Evolutionary conservation across 1,140 invertebrate species (phyloP).

Genomic region (Palaemon carinicauda): DNA sequence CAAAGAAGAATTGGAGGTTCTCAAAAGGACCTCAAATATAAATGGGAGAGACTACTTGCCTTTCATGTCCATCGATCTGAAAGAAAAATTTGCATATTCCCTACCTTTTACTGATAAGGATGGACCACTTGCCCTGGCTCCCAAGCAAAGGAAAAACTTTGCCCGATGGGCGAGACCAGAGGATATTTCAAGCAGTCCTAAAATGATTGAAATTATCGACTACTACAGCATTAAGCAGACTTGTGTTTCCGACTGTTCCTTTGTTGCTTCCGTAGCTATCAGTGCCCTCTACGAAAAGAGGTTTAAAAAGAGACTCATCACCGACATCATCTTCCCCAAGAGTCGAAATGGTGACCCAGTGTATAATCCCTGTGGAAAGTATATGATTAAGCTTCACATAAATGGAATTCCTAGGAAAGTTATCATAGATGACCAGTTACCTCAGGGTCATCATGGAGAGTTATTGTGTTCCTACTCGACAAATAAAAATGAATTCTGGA

Average conservation of each 20-base stretch:
- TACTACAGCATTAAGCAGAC: constrained; percentile 95
- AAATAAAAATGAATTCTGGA: constrained; percentile 94
- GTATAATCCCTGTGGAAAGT: constrained; percentile 96
- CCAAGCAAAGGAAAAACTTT: constrained; percentile 85
- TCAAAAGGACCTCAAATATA: constrained; percentile 85
- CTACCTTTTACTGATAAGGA: constrained; percentile 72
- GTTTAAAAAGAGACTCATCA: constrained; percentile 88
- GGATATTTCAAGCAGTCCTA: constrained; percentile 85
- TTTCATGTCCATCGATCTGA: constrained; percentile 89
- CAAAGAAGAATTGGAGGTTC: constrained; percentile 85
- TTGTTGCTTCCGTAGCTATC: constrained; percentile 95
- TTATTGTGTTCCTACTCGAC: constrained; percentile 86
- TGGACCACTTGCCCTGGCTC: constrained; percentile 80
- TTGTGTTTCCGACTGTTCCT: constrained; percentile 95
- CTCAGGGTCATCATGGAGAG: constrained; percentile 80
- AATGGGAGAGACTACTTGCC: constrained; percentile 92
- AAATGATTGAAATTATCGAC: constrained; percentile 83
- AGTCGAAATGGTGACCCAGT: constrained; percentile 72
- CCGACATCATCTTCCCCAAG: constrained; percentile 94
- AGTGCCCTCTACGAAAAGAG: constrained; percentile 90
- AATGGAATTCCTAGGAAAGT: constrained; percentile 93
- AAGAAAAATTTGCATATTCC: constrained; percentile 76
- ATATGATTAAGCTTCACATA: constrained; percentile 94
- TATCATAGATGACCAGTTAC: constrained; percentile 93
- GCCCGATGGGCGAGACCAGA: constrained; percentile 82